Evolutionary conservation across 2,888 invertebrate species (phyloP).

Genomic region (Meiosimyza decipiens): DNA sequence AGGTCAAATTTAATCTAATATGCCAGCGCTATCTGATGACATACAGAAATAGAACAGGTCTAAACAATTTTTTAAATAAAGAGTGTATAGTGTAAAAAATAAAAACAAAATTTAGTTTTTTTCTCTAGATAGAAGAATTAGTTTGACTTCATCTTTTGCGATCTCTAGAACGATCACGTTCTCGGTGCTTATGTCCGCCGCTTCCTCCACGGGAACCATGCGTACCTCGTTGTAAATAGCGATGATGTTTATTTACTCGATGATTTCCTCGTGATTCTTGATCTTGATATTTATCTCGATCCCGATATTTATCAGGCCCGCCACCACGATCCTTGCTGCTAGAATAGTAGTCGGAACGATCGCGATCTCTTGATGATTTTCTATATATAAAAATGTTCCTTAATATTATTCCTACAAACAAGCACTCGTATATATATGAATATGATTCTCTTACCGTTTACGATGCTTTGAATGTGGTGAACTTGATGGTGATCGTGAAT

Average conservation of each 20-base stretch:
- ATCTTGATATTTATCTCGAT: conserved; percentile 53
- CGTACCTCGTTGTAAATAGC: conserved; percentile 55
- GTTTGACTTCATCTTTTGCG: conserved; percentile 57
- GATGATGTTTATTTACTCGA: conserved; percentile 58
- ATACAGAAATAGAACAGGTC: too few species aligned
- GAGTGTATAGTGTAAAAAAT: too few species aligned
- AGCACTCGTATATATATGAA: background rate
- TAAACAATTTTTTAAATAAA: too few species aligned
- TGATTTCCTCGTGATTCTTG: conserved; percentile 42
- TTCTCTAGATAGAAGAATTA: too few species aligned
- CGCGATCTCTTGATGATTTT: conserved; percentile 55
- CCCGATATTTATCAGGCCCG: conserved; percentile 58
- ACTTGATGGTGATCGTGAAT: conserved; percentile 62
- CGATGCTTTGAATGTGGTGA: conserved; percentile 65
- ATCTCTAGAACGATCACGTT: conserved; percentile 60
- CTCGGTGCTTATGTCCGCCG: conserved; percentile 57
- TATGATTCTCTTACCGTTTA: conserved; percentile 56
- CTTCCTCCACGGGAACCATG: conserved; percentile 46
- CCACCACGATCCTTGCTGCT: conserved; percentile 55
- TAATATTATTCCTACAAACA: too few species aligned
- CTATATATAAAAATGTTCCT: conserved; percentile 28
- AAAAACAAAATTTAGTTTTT: too few species aligned
- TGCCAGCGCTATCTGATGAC: too few species aligned
- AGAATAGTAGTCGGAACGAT: conserved; percentile 59
- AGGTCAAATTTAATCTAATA: too few species aligned